Evolutionary conservation across 2,797 vertebrate species (phyloP).

Genomic region (Ciconia nigra): DNA sequence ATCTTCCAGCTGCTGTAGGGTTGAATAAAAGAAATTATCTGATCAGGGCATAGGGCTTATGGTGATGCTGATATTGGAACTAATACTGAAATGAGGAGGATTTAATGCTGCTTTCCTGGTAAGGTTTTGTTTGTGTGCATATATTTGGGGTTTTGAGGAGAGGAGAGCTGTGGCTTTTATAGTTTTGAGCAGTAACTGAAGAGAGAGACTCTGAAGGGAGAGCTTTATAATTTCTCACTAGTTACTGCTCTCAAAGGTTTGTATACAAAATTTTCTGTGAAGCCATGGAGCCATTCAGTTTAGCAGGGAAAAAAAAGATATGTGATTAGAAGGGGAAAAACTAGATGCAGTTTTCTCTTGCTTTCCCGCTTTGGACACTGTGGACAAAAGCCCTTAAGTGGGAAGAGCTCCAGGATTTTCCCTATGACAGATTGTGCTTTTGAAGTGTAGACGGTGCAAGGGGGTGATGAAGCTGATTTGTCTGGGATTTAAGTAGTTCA

Average conservation of each 20-base stretch:
- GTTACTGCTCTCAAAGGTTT: neutral
- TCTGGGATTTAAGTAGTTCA: neutral
- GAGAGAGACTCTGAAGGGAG: neutral
- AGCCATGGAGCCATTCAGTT: neutral
- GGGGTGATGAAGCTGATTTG: neutral
- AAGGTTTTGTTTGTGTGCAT: neutral
- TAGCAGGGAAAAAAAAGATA: neutral
- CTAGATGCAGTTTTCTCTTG: neutral
- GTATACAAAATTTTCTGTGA: neutral
- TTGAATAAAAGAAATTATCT: constrained; percentile 24
- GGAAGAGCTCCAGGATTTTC: neutral
- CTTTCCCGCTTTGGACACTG: neutral
- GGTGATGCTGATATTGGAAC: neutral
- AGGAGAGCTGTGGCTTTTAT: neutral
- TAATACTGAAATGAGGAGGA: neutral
- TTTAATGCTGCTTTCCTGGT: neutral
- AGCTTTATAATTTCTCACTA: neutral
- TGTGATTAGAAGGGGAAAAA: neutral
- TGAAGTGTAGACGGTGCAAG: neutral
- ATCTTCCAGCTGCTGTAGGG: neutral
- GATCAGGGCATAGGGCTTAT: neutral
- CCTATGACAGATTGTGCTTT: neutral
- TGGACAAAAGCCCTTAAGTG: neutral
- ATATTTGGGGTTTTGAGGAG: neutral
- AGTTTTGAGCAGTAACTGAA: neutral